Conservation (phyloP, 2,888 invertebrate genomes). For the Cyaniris semiargus region DNA sequence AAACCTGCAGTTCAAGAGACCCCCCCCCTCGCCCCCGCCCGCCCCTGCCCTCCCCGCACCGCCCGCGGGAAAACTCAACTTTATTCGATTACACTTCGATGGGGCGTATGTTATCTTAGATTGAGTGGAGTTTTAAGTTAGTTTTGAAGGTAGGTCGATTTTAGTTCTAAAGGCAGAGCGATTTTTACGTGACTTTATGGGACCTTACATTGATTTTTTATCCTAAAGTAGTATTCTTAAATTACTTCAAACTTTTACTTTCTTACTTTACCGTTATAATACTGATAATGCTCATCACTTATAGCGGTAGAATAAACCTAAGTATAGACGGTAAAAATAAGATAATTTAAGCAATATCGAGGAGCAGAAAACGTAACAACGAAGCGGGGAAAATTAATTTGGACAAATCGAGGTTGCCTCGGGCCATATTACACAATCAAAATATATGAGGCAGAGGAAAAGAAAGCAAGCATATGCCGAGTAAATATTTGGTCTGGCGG, state of each 20-base stretch:
- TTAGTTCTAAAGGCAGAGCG: too few relatives aligned
- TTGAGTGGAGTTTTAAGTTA: neutral
- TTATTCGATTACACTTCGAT: slow-evolving; percentile 45
- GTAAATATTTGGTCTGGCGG: slow-evolving; percentile 74
- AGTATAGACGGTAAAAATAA: neutral
- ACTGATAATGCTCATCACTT: too few relatives aligned
- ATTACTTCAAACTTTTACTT: too few relatives aligned
- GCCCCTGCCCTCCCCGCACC: slow-evolving; percentile 46
- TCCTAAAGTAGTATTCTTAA: too few relatives aligned
- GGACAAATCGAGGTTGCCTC: slow-evolving; percentile 63
- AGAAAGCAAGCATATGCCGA: slow-evolving; percentile 78
- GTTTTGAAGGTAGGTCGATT: neutral
- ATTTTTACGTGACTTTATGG: too few relatives aligned
- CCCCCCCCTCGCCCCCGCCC: slow-evolving; percentile 53
- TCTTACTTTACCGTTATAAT: too few relatives aligned
- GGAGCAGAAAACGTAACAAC: slow-evolving; percentile 37
- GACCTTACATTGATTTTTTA: too few relatives aligned
- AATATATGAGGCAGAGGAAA: slow-evolving; percentile 79
- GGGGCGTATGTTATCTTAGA: slow-evolving; percentile 32
- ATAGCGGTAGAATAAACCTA: neutral
- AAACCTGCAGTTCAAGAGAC: slow-evolving; percentile 72
- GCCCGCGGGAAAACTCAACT: slow-evolving; percentile 41
- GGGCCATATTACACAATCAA: slow-evolving; percentile 75
- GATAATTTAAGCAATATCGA: slow-evolving; percentile 25
- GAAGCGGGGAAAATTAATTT: slow-evolving; percentile 67